phyloP scores from a whole-genome alignment of 2,888 invertebrate species.

The Cantharis rustica region DNA sequence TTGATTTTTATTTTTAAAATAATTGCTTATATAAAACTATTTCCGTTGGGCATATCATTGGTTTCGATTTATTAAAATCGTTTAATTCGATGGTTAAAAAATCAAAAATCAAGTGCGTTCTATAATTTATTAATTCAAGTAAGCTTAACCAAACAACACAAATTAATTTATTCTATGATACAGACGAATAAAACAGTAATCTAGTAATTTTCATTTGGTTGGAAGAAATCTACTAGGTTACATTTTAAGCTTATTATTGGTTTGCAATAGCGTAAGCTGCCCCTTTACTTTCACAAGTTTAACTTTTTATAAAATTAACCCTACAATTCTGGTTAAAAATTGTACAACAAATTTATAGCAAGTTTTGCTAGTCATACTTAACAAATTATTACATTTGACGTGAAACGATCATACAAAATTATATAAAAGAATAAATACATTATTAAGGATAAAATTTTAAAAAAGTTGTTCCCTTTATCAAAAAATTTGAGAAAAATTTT shows the following conservation, averaged over 20 bases:
- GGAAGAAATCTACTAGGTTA: slow-evolving; percentile 37
- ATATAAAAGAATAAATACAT: not conserved
- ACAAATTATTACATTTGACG: not conserved
- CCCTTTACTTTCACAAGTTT: slow-evolving; percentile 51
- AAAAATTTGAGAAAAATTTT: slow-evolving; percentile 9
- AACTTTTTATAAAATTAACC: slow-evolving; percentile 22
- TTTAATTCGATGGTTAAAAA: not conserved
- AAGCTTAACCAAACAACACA: slow-evolving; percentile 25
- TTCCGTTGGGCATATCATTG: too few relatives aligned
- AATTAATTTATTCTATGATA: slow-evolving; percentile 14
- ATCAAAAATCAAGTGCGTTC: not conserved
- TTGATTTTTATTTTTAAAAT: too few relatives aligned
- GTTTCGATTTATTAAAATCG: too few relatives aligned
- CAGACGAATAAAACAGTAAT: slow-evolving; percentile 23
- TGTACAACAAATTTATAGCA: not conserved
- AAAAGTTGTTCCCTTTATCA: slow-evolving; percentile 6
- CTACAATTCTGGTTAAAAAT: not conserved
- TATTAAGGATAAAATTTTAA: not conserved
- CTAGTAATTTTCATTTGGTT: slow-evolving; percentile 21
- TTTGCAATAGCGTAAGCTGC: slow-evolving; percentile 52
- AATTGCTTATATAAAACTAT: too few relatives aligned
- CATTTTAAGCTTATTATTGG: slow-evolving; percentile 14
- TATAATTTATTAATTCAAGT: slow-evolving; percentile 24
- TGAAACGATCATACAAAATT: slow-evolving; percentile 24
- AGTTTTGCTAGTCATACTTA: not conserved